Evolutionary conservation across 1,140 invertebrate species (phyloP), one percentile per base, ranked within the genome.

Genomic region (Lordiphosa clarofinis): DNA sequence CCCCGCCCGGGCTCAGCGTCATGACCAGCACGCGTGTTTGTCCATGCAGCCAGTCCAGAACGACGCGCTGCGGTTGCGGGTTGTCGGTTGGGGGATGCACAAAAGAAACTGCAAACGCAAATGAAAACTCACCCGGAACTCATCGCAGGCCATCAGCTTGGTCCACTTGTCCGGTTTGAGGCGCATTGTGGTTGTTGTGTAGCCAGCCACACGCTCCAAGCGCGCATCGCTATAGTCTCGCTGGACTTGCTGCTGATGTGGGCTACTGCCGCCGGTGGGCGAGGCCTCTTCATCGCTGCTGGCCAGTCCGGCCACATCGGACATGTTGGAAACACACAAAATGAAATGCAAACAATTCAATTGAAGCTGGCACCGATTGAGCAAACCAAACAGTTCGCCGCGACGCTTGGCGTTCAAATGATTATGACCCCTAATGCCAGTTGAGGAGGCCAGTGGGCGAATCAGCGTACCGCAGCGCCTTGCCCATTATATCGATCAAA

Each of bases 161-260:
- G 89, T 87, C 93, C 94, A 96, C 90, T 93, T 94, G 48, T 96
- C 95, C 38, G 91, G 88, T 90, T 95, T 95, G 19, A 95, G 86
- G 81, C 91, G 91, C 70, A 94, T 87, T 10, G 93, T 91, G 81
- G 93, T 93, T 36, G 92, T 71, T 33, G 87, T 88, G 35, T 87
- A 88, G 55, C 50, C 46, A 35, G 82, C 70, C 52, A 88, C 72
- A 37, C 76, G 73, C 12, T 88, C 87, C 53, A 88, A 36, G 6
- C 87, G 73, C n/a, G 64, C 55, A 55, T 87, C 86, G 24, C 40
- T 86, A 40, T 61, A 84, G 46, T 84, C 78, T 4, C 81, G 81
- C 38, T 63, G 74, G 4, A 48, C 47, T 37, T 19, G 36, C 37
- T 36, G 44, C 12, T 58, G 69, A 15, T 55, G 33, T 13, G 31